Evolutionary conservation across 2,888 invertebrate species (phyloP).

Genomic region (Mythimna ferrago): DNA sequence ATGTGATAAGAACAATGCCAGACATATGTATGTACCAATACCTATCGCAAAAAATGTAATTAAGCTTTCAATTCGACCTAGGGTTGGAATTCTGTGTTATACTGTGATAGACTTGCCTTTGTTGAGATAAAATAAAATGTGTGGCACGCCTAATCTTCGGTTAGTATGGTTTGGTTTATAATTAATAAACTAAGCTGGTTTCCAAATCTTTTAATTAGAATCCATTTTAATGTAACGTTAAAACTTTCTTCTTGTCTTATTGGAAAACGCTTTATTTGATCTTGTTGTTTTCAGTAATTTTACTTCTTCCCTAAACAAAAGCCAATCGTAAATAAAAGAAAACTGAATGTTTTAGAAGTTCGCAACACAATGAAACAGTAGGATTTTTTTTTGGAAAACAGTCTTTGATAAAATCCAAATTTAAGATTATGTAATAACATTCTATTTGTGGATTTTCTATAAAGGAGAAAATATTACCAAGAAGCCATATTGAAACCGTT

Average conservation of each 20-base stretch:
- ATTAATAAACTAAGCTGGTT: background rate
- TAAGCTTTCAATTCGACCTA: background rate
- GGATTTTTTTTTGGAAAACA: background rate
- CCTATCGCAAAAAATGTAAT: constrained; percentile 18
- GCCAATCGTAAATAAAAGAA: background rate
- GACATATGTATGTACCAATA: background rate
- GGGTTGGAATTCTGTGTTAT: background rate
- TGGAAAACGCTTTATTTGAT: background rate
- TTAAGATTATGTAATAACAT: constrained; percentile 15
- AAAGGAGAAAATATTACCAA: constrained; percentile 59
- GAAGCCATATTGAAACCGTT: constrained; percentile 68
- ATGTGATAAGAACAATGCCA: background rate
- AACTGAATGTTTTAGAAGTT: background rate
- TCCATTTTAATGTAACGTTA: background rate
- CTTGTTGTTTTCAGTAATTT: background rate
- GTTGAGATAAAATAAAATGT: background rate
- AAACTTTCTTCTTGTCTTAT: background rate
- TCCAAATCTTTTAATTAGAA: background rate
- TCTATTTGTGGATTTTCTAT: constrained; percentile 61
- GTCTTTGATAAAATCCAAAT: background rate
- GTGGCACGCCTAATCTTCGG: background rate
- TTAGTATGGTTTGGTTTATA: background rate
- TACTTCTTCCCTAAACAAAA: background rate
- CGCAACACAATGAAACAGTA: background rate
- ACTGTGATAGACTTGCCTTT: background rate